Evolutionary conservation across 35 echinoderm and acorn worm genomes (phyloP).

Genomic region (Apostichopus californicus): DNA sequence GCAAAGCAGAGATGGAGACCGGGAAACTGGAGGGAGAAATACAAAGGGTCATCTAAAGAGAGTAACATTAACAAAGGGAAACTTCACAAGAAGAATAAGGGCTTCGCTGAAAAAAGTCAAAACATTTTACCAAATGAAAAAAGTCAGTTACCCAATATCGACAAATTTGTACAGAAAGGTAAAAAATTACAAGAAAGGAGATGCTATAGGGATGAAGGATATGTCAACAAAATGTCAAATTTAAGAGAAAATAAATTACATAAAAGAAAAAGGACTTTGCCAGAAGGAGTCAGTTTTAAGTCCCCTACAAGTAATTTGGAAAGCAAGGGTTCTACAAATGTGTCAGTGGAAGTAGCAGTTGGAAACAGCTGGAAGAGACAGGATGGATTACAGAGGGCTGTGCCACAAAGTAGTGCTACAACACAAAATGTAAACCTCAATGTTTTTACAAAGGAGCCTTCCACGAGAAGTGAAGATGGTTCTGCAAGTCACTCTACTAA

Average conservation of each 20-base stretch:
- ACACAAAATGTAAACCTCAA: no score
- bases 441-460: not conserved
- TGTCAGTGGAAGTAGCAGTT: not conserved
- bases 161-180: not conserved
- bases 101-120: not conserved
- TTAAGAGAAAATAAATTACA: not conserved
- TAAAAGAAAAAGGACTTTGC: not conserved
- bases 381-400: no score
- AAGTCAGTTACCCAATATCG: not conserved
- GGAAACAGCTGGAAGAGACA: no score
- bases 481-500: not conserved
- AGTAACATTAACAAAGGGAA: not conserved
- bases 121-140: not conserved
- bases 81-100: not conserved
- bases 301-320: not conserved
- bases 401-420: no score
- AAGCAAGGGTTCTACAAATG: not conserved
- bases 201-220: not conserved
- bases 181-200: not conserved
- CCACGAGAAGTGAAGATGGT: not conserved
- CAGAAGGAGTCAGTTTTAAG: not conserved
- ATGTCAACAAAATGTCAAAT: not conserved
- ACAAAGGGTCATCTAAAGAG: not conserved
- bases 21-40: not conserved
- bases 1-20: not conserved